These are phyloP conservation scores for Nyctibius grandis DNA, from an alignment of 2,797 vertebrate species.

Conservation along the genomic window DNA sequence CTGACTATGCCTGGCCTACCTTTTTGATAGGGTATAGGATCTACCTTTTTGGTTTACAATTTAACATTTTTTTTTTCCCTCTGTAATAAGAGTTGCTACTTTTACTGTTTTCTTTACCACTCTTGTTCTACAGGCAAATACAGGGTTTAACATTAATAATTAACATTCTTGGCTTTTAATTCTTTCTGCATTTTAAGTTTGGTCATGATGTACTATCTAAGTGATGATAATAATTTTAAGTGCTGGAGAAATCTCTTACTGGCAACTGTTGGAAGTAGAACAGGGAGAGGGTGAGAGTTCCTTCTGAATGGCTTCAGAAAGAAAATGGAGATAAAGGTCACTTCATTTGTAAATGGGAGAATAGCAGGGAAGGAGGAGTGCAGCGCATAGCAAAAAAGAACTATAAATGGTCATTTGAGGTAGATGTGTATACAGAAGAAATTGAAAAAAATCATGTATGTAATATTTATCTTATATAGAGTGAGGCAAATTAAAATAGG, in stretches of 20 bases:
- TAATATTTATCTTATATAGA: not conserved
- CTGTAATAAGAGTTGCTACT: rapidly evolving
- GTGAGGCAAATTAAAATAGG: not conserved
- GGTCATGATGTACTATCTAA: not conserved
- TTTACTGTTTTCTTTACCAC: not conserved
- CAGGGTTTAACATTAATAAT: not conserved
- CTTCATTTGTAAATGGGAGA: not conserved
- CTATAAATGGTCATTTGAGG: not conserved
- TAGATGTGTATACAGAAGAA: not conserved
- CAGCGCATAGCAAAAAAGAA: not conserved
- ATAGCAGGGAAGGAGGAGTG: not conserved
- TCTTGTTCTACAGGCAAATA: not conserved
- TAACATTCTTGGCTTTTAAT: not conserved
- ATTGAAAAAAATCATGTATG: rapidly evolving
- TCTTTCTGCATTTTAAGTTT: not conserved
- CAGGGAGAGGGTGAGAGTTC: not conserved
- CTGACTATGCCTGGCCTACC: not conserved
- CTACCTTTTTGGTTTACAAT: not conserved
- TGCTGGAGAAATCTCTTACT: not conserved
- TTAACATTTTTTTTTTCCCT: not conserved
- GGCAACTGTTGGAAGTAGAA: not conserved
- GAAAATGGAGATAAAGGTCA: not conserved
- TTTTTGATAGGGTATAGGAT: not conserved
- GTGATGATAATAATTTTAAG: not conserved
- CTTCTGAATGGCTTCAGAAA: not conserved